Base-by-base conservation (phyloP, 1,140 invertebrate species). In the Bombyx mori region DNA sequence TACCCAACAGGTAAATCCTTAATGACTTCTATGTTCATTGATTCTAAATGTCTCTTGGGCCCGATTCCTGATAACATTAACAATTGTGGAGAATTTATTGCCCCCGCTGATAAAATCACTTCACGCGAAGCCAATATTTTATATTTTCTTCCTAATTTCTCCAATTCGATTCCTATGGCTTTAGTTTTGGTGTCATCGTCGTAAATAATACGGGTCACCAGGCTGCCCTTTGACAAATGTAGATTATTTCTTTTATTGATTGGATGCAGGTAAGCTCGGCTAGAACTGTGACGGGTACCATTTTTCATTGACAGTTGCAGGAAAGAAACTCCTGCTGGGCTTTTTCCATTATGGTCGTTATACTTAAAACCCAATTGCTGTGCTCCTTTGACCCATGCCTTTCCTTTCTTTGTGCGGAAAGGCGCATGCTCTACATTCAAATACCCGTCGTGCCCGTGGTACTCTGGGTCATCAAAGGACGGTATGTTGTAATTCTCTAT, bases 51-150 rank as follows among this genome's bases (percentile, higher is more conserved):
- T 47, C 91, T 81, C 26, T 77, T 89, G 0, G 94, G 94, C 8
- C 95, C 95, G 12, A 96, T 89, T 2, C 95, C 95, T 2, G 93
- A 94, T 1, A 96, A 69, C 94, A 96, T 95, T 1, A 97, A 82
- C 3, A 97, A 64, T 65, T 95, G 93, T 1, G 94, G 92, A 0
- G 92, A 92, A 61, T 93, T 94, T 1, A 95, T 92, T 1, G 93
- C 90, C 1, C 94, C 94, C 0, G 91, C 93, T 26, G 92, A 92
- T 3, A 95, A 22, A n/a, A 96, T 93, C 0, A 96, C 91, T 88
- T 96, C 94, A 69, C 91, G 93, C 22, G 71, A 88, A 0, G 92
- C 92, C 50, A 81, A 73, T 6, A 94, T 90, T 58, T 82, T 89
- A 53, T 90, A 86, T 59, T 81, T 88, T n/a, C 65, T 81, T 2